phyloP scores from a whole-genome alignment of 1,140 invertebrate genomes.

The Phortica variegata region DNA sequence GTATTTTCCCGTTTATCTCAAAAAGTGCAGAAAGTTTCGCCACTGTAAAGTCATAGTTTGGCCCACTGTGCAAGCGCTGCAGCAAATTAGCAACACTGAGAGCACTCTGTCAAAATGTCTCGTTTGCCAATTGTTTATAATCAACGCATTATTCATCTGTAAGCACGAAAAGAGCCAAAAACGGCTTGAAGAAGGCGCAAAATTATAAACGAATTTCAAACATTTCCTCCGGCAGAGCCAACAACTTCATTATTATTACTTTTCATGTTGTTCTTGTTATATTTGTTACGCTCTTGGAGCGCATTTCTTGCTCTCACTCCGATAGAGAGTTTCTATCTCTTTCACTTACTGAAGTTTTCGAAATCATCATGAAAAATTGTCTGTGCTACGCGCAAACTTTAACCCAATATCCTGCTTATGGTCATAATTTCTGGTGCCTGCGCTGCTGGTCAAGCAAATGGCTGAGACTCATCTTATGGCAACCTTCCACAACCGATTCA shows the following conservation, averaged over 20 bases:
- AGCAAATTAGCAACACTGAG: neutral
- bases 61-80: neutral
- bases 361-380: too few species aligned
- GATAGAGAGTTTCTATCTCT: too few species aligned
- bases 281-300: too few species aligned
- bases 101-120: conserved; percentile 23
- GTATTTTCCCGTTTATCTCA: too few species aligned
- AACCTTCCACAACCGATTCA: conserved; percentile 13
- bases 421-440: conserved; percentile 45
- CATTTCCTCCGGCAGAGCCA: conserved; percentile 24
- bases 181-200: conserved; percentile 1
- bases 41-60: too few species aligned
- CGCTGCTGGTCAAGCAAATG: conserved; percentile 5
- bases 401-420: conserved; percentile 53
- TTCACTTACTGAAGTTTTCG: too few species aligned
- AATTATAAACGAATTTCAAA: conserved; percentile 6
- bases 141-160: conserved; percentile 21
- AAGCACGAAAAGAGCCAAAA: too few species aligned
- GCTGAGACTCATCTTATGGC: conserved; percentile 29
- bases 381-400: conserved; percentile 32
- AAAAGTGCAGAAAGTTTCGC: too few species aligned
- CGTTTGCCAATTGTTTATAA: conserved; percentile 27
- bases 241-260: conserved; percentile 19
- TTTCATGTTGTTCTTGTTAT: too few species aligned
- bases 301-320: too few species aligned